Conservation (phyloP, 37 sponge, comb jelly and placozoan genomes). For the Ephydatia muelleri region DNA sequence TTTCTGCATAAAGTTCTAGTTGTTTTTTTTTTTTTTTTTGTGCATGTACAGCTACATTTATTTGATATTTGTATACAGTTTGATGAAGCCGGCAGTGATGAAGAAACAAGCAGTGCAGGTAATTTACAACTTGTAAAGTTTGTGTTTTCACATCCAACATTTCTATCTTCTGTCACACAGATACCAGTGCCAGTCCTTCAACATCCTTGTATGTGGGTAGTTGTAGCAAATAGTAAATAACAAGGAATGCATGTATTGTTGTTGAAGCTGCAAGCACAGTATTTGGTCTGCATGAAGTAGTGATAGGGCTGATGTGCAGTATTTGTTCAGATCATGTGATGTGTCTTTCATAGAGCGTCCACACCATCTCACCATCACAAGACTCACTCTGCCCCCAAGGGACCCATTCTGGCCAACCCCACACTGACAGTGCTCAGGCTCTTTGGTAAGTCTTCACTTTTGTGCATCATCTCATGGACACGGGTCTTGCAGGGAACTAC, state of each 20-base stretch:
- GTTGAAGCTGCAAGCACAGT: too few relatives aligned
- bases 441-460: constrained; percentile 70
- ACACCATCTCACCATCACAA: not conserved
- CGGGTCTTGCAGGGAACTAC: constrained; percentile 73
- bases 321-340: too few relatives aligned
- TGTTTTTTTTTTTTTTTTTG: not conserved
- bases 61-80: constrained; percentile 13
- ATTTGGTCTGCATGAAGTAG: too few relatives aligned
- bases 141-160: too few relatives aligned
- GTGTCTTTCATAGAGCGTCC: too few relatives aligned
- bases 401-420: constrained; percentile 90
- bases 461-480: not conserved
- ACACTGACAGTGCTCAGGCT: constrained; percentile 85
- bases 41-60: not conserved
- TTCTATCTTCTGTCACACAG: not conserved
- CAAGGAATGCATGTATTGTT: too few relatives aligned
- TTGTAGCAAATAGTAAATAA: not conserved
- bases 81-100: constrained; percentile 52
- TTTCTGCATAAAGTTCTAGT: too few relatives aligned
- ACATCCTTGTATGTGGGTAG: not conserved
- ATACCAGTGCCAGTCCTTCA: not conserved
- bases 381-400: constrained; percentile 9
- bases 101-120: constrained; percentile 50
- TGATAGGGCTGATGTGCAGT: too few relatives aligned
- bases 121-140: not conserved